Conservation (phyloP, 2,113 vertebrate genomes). For the Chionis minor region DNA sequence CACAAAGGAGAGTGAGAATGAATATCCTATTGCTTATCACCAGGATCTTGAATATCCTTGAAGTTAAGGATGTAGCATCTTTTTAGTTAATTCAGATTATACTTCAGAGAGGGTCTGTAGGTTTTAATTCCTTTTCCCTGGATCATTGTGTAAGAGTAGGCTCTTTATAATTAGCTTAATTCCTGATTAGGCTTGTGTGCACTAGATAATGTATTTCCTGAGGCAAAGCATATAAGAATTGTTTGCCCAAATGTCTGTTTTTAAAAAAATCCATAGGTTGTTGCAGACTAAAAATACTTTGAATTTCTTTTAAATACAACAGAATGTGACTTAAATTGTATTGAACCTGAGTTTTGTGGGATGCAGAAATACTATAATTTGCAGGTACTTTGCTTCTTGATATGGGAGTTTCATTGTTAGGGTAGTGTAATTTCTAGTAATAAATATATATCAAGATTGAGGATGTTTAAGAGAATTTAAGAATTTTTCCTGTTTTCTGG, state of each 20-base stretch:
- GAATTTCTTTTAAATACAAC: neutral
- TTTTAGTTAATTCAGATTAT: slow-evolving; percentile 17
- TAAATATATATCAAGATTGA: neutral
- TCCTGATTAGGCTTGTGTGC: neutral
- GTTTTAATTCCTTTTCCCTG: slow-evolving; percentile 34
- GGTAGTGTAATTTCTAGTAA: neutral
- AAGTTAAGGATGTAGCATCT: neutral
- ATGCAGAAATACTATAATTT: neutral
- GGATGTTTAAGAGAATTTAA: neutral
- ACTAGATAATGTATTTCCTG: neutral
- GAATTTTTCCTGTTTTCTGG: neutral
- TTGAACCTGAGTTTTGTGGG: neutral
- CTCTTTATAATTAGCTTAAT: slow-evolving; percentile 54
- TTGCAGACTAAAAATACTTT: neutral
- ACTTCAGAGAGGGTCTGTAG: neutral
- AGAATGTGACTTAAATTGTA: neutral
- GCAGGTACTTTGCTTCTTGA: neutral
- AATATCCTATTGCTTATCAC: neutral
- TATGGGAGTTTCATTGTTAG: neutral
- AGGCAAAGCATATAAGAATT: neutral
- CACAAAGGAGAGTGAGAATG: neutral
- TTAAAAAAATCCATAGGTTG: neutral
- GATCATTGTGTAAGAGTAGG: slow-evolving; percentile 10
- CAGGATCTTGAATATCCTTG: slow-evolving; percentile 16
- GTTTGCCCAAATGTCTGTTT: neutral